Evolutionary conservation across 1,140 invertebrate species (phyloP).

Genomic region (Aricia agestis): DNA sequence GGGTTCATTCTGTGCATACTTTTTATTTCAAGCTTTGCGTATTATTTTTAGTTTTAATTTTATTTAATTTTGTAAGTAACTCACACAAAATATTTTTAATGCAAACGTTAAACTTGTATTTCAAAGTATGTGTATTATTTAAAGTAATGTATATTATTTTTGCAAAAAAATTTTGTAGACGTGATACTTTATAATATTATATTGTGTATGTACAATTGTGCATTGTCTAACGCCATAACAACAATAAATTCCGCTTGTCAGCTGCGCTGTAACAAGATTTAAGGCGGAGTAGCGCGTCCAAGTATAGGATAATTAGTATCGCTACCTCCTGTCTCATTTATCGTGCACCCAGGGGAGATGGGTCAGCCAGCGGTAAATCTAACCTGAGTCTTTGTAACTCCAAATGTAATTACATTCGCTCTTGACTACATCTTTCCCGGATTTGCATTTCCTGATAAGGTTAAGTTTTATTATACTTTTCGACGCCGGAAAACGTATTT

Average conservation of each 20-base stretch:
- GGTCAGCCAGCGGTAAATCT: slow-evolving; percentile 70
- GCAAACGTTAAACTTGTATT: too few relatives aligned
- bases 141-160: too few relatives aligned
- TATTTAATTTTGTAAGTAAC: too few relatives aligned
- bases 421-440: slow-evolving; percentile 61
- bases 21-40: too few relatives aligned
- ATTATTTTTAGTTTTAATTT: too few relatives aligned
- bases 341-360: slow-evolving; percentile 61
- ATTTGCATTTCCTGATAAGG: slow-evolving; percentile 54
- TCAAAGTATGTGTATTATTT: too few relatives aligned
- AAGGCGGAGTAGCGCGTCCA: slow-evolving; percentile 51
- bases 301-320: slow-evolving; percentile 74
- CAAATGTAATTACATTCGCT: slow-evolving; percentile 74
- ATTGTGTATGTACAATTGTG: too few relatives aligned
- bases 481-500: background rate
- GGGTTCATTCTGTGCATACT: too few relatives aligned
- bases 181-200: too few relatives aligned
- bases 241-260: slow-evolving; percentile 9
- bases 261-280: slow-evolving; percentile 59
- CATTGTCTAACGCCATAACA: background rate
- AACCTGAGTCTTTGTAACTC: slow-evolving; percentile 71
- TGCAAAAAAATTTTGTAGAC: too few relatives aligned
- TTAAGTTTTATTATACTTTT: background rate
- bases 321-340: slow-evolving; percentile 71
- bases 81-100: too few relatives aligned